Percentiles rank a stretch among this genome's conserved stretches.
Evolutionary conservation across 35 echinoderm and acorn worm genomes (phyloP).

Genomic region (Amphiura filiformis): DNA sequence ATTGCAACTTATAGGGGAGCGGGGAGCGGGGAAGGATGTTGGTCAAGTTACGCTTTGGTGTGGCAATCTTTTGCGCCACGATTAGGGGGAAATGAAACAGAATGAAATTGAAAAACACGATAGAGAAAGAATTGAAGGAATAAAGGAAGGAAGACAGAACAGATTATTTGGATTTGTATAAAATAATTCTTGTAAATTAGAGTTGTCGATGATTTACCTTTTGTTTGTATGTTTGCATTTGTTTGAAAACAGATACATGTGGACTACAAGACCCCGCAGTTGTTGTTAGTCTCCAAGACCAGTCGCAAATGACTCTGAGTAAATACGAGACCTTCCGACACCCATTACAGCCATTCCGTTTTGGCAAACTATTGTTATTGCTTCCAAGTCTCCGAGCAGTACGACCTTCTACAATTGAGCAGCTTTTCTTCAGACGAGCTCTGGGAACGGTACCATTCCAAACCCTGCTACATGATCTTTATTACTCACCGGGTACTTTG

Average conservation of each 20-base stretch:
- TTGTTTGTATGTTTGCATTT: too few species aligned
- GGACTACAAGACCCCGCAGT: constrained; percentile 58
- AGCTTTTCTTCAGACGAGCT: constrained; percentile 88
- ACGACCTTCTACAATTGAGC: constrained; percentile 73
- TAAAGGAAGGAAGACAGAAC: too few species aligned
- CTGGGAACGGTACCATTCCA: constrained; percentile 80
- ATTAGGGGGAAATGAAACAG: too few species aligned
- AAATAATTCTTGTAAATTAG: too few species aligned
- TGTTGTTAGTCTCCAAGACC: constrained; percentile 79
- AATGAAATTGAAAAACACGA: too few species aligned
- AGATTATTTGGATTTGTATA: too few species aligned
- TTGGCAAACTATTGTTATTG: constrained; percentile 84
- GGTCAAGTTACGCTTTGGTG: too few species aligned
- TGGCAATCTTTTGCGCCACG: too few species aligned
- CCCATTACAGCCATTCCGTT: constrained; percentile 82
- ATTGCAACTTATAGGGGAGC: too few species aligned
- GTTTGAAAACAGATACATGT: constrained; percentile 64
- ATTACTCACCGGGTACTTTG: not conserved
- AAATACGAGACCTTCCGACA: constrained; percentile 88
- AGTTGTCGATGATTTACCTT: too few species aligned
- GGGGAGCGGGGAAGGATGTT: too few species aligned
- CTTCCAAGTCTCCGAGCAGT: constrained; percentile 78
- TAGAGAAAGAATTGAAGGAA: too few species aligned
- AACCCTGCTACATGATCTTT: constrained; percentile 70
- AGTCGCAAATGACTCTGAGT: constrained; percentile 87